These are phyloP conservation scores for Scophthalmus maximus DNA, from an alignment of 2,113 vertebrate species.

Conservation along the genomic window DNA sequence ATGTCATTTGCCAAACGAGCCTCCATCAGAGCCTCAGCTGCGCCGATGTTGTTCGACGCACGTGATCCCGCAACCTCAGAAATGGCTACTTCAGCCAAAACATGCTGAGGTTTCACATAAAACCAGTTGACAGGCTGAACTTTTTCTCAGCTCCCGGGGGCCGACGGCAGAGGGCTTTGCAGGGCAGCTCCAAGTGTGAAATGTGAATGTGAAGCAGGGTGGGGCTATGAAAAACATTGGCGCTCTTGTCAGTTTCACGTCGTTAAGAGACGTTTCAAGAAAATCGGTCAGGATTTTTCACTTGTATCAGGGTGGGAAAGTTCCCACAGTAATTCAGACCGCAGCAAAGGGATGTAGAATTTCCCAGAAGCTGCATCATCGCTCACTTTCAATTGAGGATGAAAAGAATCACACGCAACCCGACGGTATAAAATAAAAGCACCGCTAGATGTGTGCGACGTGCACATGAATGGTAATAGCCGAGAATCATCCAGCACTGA, in stretches of 20 bases:
- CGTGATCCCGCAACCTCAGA: constrained; percentile 5
- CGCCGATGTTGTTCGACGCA: constrained; percentile 23
- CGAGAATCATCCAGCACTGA: constrained; percentile 17
- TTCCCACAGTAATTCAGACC: constrained; percentile 29
- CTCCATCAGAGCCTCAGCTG: constrained; percentile 28
- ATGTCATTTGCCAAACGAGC: constrained; percentile 10
- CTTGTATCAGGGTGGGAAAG: constrained; percentile 16
- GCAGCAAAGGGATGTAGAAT: not conserved
- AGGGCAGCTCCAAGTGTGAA: constrained; percentile 21
- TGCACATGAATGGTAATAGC: not conserved
- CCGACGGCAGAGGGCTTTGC: not conserved
- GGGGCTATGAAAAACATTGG: constrained; percentile 50
- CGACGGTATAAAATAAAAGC: constrained; percentile 13
- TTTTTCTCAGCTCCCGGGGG: not conserved
- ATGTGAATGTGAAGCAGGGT: constrained; percentile 26
- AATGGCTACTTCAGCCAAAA: constrained; percentile 12
- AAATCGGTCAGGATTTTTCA: constrained; percentile 17
- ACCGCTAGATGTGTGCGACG: constrained; percentile 21
- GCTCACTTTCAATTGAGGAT: constrained; percentile 14
- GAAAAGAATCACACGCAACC: constrained; percentile 14
- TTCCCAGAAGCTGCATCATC: constrained; percentile 12
- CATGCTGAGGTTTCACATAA: constrained; percentile 19
- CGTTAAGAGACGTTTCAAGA: constrained; percentile 12
- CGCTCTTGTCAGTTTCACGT: constrained; percentile 42
- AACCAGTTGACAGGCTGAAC: not conserved